Conservation (phyloP, 2,797 vertebrate species). For the Neosilurus hyrtlii region DNA sequence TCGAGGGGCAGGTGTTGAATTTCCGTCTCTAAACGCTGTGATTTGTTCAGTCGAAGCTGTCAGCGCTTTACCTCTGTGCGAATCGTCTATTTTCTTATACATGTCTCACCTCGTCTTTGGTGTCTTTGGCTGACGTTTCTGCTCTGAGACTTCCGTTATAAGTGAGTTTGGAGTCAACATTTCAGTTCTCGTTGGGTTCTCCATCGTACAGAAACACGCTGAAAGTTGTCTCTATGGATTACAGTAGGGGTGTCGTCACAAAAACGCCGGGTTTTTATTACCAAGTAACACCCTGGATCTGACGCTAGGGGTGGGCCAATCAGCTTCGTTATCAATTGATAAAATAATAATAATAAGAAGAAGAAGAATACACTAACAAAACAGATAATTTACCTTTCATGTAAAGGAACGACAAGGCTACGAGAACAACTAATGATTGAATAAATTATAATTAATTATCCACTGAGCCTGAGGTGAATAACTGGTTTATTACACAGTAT, state of each 20-base stretch:
- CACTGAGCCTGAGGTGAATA: too few relatives aligned
- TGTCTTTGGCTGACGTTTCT: background rate
- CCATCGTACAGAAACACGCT: background rate
- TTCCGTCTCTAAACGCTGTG: background rate
- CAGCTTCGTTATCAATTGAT: too few relatives aligned
- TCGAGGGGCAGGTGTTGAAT: background rate
- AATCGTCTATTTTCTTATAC: too few relatives aligned
- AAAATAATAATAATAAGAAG: too few relatives aligned
- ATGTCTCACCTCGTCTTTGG: background rate
- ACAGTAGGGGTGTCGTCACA: background rate
- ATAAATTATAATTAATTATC: too few relatives aligned
- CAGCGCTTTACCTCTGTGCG: background rate
- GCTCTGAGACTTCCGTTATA: background rate
- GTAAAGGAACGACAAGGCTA: background rate
- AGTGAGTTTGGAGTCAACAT: background rate
- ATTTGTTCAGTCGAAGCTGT: background rate
- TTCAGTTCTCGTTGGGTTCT: background rate
- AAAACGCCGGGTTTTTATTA: background rate
- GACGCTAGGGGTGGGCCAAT: slow-evolving; percentile 5
- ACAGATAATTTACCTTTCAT: background rate
- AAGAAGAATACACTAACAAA: background rate
- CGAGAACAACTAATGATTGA: background rate
- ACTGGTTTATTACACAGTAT: too few relatives aligned
- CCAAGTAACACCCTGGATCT: background rate
- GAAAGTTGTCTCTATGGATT: background rate